These are phyloP conservation scores for Cylloceria caligata DNA, from an alignment of 2,888 invertebrate species.

Conservation along the genomic window DNA sequence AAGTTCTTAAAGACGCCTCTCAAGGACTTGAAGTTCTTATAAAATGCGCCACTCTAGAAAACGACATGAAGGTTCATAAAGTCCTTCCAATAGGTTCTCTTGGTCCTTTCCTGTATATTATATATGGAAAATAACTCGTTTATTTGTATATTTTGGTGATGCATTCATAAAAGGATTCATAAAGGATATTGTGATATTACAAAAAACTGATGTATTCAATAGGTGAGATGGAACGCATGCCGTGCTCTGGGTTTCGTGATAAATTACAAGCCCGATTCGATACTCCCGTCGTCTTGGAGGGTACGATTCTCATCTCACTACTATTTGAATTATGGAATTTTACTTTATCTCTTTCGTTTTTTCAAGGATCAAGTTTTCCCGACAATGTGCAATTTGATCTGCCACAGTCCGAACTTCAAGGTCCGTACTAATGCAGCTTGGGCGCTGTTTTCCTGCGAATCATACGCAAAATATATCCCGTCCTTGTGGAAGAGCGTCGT, in stretches of 20 bases:
- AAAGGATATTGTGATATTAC: no score
- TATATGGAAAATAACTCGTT: no score
- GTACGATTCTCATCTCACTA: conserved; percentile 78
- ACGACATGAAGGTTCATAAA: conserved; percentile 90
- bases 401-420: conserved; percentile 93
- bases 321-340: conserved; percentile 29
- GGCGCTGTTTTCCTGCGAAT: conserved; percentile 89
- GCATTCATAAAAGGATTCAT: no score
- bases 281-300: conserved; percentile 83
- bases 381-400: conserved; percentile 88
- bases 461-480: conserved; percentile 88
- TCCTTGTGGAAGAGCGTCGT: conserved; percentile 90
- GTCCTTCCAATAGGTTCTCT: background rate
- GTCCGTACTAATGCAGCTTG: conserved; percentile 95
- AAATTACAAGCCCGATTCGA: conserved; percentile 85
- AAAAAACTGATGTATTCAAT: conserved; percentile 8
- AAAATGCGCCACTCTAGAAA: conserved; percentile 89
- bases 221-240: conserved; percentile 96
- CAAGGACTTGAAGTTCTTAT: conserved; percentile 89
- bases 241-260: conserved; percentile 94
- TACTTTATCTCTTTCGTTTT: conserved; percentile 44
- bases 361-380: conserved; percentile 88
- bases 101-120: no score
- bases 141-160: no score
- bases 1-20: conserved; percentile 86